These are phyloP conservation scores for Dasyornis broadbenti DNA, from an alignment of 2,113 vertebrate species.

Conservation along the genomic window DNA sequence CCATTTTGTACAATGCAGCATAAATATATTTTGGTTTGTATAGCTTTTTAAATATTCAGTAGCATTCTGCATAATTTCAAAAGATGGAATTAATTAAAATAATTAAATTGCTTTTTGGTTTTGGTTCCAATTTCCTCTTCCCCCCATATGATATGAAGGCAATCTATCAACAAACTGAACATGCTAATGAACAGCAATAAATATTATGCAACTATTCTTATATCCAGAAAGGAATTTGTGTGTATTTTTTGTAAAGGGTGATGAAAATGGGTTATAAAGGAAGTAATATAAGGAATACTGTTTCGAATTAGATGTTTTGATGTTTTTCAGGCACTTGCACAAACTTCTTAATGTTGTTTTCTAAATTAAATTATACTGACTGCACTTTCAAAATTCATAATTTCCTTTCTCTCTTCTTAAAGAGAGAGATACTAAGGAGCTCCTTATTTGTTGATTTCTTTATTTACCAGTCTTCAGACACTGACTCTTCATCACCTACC, in stretches of 20 bases:
- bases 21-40: background rate
- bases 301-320: background rate
- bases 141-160: background rate
- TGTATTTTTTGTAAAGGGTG: background rate
- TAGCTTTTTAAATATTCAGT: slow-evolving; percentile 35
- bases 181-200: slow-evolving; percentile 36
- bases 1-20: background rate
- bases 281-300: background rate
- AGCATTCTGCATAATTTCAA: slow-evolving; percentile 36
- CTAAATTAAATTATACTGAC: background rate
- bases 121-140: slow-evolving; percentile 29
- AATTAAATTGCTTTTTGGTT: slow-evolving; percentile 47
- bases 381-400: background rate
- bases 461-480: background rate
- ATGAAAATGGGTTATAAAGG: background rate
- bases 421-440: background rate
- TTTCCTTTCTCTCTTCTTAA: background rate
- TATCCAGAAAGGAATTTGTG: background rate
- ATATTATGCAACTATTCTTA: background rate
- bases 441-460: background rate
- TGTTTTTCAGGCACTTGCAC: background rate
- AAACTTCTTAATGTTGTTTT: background rate
- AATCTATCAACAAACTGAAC: slow-evolving; percentile 12
- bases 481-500: background rate
- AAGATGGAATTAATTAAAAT: slow-evolving; percentile 52